phyloP scores from a whole-genome alignment of 2,797 vertebrate genomes.

The Holocentrus rufus region DNA sequence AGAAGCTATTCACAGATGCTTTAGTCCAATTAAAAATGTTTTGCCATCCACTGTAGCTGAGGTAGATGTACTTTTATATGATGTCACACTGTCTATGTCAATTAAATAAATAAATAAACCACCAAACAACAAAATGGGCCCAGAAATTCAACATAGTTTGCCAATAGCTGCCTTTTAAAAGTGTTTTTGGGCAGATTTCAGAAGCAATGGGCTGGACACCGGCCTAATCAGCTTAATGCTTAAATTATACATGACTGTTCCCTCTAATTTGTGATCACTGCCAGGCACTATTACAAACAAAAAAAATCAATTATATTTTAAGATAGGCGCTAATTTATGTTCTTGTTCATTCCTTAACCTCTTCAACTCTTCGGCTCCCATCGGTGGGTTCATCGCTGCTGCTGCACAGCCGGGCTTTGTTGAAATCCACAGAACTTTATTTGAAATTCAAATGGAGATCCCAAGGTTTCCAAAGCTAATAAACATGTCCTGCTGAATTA shows the following conservation, averaged over 20 bases:
- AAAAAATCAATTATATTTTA: constrained; percentile 36
- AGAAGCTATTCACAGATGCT: background rate
- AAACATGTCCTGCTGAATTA: too few species aligned
- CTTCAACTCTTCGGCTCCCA: too few species aligned
- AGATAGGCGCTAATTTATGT: constrained; percentile 19
- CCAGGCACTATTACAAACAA: constrained; percentile 44
- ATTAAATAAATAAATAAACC: background rate
- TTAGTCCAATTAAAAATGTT: too few species aligned
- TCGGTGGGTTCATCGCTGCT: too few species aligned
- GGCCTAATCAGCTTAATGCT: constrained; percentile 56
- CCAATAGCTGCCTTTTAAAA: constrained; percentile 30
- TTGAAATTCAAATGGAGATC: too few species aligned
- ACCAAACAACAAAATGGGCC: constrained; percentile 2
- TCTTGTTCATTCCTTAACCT: too few species aligned
- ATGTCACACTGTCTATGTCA: background rate
- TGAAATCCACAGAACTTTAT: too few species aligned
- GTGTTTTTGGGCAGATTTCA: constrained; percentile 22
- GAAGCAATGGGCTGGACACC: constrained; percentile 34
- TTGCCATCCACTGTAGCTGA: too few species aligned
- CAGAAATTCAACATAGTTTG: constrained; percentile 19
- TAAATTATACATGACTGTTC: constrained; percentile 68
- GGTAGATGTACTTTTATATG: too few species aligned
- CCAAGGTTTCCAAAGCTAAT: too few species aligned
- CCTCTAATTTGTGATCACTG: constrained; percentile 48
- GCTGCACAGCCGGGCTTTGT: too few species aligned